Base-by-base conservation (phyloP, 1,140 invertebrate genomes). In the Polypedilum vanderplanki region DNA sequence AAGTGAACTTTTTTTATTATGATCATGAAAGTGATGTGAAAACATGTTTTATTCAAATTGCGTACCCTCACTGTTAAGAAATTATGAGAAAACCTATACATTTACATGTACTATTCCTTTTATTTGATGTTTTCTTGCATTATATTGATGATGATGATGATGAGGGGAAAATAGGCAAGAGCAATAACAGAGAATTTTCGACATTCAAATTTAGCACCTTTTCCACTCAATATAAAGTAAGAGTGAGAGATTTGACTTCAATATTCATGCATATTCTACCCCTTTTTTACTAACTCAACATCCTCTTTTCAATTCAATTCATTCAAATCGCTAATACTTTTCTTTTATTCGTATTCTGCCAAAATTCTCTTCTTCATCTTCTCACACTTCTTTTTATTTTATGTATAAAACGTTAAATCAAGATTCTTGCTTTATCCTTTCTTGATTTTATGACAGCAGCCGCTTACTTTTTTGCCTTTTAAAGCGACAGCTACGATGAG, bases 31-130 rank as follows among this genome's bases (percentile, higher is more conserved):
- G n/a, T n/a, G 24, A 33, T 33, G 24, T 4, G 46, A n/a, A 57
- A 57, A n/a, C 46, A 57, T 57, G 46, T 57, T 57, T 57, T 57
- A 57, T 57, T 57, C n/a, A 57, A 57, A 57, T 57, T 57, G 12
- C 24, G 24, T 33, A 46, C 46, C 46, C 46, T 57, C 12, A 57
- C 3, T 57, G 46, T 15, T 57, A 46, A 12, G 10, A 33, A 33
- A 33, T 33, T 57, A 12, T 15, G 46, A 57, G 46, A 57, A 57
- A 57, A 57, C 46, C 10, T 57, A n/a, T 57, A 57, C 46, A 57
- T 57, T 57, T 57, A 57, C 46, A 57, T 57, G 15, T 57, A 57
- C 46, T n/a, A 57, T 15, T n/a, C 5, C 24, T 33, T 33, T 33
- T 33, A 33, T 33, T 33, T 33, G 24, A 33, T 57, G 15, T 57